A percentile compares a stretch with the other conserved stretches of the same genome.
Evolutionary conservation across 2,797 vertebrate species (phyloP).

Genomic region (Crocodylus rhombifer): DNA sequence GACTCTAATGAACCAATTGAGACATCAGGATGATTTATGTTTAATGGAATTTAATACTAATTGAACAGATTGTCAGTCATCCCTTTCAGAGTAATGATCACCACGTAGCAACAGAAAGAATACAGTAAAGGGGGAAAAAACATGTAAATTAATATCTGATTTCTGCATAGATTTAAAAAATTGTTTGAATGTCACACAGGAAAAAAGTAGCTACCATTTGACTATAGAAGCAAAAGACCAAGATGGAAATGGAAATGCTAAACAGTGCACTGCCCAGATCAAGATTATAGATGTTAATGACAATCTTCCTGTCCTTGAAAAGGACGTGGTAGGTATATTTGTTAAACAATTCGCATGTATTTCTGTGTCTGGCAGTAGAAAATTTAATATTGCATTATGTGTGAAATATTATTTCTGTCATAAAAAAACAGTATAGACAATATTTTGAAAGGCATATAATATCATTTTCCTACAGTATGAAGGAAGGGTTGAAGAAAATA

Average conservation of each 20-base stretch:
- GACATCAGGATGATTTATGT: neutral
- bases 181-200: conserved; percentile 60
- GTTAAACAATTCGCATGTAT: neutral
- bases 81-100: rapidly evolving
- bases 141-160: neutral
- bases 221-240: conserved; percentile 85
- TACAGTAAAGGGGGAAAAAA: neutral
- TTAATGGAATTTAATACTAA: neutral
- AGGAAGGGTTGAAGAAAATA: conserved; percentile 89
- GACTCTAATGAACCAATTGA: neutral
- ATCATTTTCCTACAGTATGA: conserved; percentile 80
- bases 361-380: neutral
- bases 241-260: conserved; percentile 81
- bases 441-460: neutral
- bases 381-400: neutral
- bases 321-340: conserved; percentile 78
- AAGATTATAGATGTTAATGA: conserved; percentile 93
- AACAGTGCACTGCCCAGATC: conserved; percentile 85
- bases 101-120: neutral
- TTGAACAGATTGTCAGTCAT: neutral
- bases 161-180: neutral
- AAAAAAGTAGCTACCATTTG: conserved; percentile 86
- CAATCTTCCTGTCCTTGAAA: conserved; percentile 88
- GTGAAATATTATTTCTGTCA: neutral
- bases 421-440: neutral